Evolutionary conservation across 2,888 invertebrate species (phyloP), one percentile per base, ranked within the genome.

Genomic region (Hymenopus coronatus): DNA sequence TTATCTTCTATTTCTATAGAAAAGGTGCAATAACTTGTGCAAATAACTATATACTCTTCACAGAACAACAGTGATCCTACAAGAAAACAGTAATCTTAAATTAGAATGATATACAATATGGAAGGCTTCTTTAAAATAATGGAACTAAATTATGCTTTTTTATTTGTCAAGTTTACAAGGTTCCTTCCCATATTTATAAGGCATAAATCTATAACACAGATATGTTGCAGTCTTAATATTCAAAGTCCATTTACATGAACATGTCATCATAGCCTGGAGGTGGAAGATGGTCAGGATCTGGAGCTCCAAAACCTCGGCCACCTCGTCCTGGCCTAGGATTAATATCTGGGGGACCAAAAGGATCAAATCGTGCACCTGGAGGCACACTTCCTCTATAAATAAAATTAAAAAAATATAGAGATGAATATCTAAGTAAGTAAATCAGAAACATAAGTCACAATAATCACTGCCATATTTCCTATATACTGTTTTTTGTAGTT

Each of bases 351-450:
- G 97, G 97, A 0, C 96, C 96, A 92, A 97, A 96, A 0, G 98
- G 98, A 94, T 98, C 98, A 93, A 97, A 98, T 89, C 98, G 95
- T 4, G 97, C 97, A 25, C 97, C 97, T 0, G 97, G 97, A 1
- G 97, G 97, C 20, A 96, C 92, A 1, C 95, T 94, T 15, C 95
- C 96, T 54, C 96, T 96, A 93, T 83, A 92, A 92, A 90, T 89
- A 27, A 46, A 15, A 15, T 83, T 28, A 28, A 70, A 70, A 70
- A 70, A 20, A 70, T 40, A 8, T 8, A 70, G 20, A 25, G 3
- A 70, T 70, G 1, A 20, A 70, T 70, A 40, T 40, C 40, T 33
- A 33, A 33, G 33, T 4, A 33, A 33, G 8, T 33, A 33, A 1
- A 8, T 33, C 7, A 33, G 8, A 33, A 33, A 33, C 33, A 33